Evolutionary conservation across 2,113 vertebrate species (phyloP).

Genomic region (Triplophysa rosa): DNA sequence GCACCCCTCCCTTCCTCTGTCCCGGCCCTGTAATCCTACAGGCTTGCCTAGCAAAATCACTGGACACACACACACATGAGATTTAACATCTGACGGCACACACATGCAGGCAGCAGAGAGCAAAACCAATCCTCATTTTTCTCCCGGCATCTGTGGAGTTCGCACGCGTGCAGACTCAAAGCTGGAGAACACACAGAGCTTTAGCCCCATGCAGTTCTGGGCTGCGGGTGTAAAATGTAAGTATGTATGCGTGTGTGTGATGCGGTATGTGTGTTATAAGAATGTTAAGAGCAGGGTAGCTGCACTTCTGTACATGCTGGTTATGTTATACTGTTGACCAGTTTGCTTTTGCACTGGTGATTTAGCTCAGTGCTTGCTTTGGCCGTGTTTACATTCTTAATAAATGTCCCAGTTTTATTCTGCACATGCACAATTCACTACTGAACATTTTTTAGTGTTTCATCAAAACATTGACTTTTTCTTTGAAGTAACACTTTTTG

Average conservation of each 20-base stretch:
- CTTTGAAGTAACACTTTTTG: too few relatives aligned
- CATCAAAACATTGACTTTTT: background rate
- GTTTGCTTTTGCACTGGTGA: background rate
- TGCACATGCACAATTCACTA: background rate
- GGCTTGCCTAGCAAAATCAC: slow-evolving; percentile 38
- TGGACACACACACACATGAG: slow-evolving; percentile 18
- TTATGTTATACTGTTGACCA: background rate
- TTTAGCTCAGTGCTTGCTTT: background rate
- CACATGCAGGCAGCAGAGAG: slow-evolving; percentile 9
- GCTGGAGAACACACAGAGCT: slow-evolving; percentile 30
- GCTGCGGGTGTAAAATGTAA: slow-evolving; percentile 49
- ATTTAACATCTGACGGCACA: slow-evolving; percentile 36
- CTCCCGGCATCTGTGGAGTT: slow-evolving; percentile 1
- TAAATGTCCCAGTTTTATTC: background rate
- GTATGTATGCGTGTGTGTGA: slow-evolving; percentile 31
- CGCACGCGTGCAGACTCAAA: background rate
- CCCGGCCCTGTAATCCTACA: slow-evolving; percentile 25
- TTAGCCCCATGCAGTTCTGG: slow-evolving; percentile 44
- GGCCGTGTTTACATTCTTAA: background rate
- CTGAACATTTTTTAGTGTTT: background rate
- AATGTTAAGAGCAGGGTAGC: slow-evolving; percentile 1
- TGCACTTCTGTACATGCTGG: background rate
- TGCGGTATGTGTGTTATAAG: slow-evolving; percentile 29
- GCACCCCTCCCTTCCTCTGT: slow-evolving; percentile 17
- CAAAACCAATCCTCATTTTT: slow-evolving; percentile 19